Percentiles rank a stretch among this genome's conserved stretches.
Conservation (phyloP, 1,140 invertebrate species). For the Bombus fervidus region DNA sequence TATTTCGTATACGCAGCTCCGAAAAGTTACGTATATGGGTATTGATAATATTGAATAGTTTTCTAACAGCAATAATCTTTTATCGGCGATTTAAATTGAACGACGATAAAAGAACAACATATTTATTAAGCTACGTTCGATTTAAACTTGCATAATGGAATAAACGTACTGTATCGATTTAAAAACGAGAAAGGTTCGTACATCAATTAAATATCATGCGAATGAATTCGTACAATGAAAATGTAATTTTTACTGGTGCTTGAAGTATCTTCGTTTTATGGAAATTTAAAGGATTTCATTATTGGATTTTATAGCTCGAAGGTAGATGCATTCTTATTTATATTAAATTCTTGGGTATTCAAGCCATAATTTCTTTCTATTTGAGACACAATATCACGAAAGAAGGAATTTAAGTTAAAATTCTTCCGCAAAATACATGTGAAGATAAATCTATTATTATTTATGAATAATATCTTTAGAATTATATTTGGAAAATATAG, state of each 20-base stretch:
- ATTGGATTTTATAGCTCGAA: neutral
- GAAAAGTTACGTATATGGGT: neutral
- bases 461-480: neutral
- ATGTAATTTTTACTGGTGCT: neutral
- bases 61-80: neutral
- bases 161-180: too few relatives aligned
- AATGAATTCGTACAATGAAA: neutral
- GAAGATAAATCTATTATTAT: neutral
- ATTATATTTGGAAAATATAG: neutral
- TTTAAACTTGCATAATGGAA: too few relatives aligned
- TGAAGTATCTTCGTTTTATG: neutral
- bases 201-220: neutral
- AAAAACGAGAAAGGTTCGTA: too few relatives aligned
- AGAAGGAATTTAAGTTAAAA: neutral
- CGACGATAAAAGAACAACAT: neutral
- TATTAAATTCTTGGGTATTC: neutral
- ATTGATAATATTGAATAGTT: neutral
- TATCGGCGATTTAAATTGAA: neutral
- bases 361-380: neutral
- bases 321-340: neutral
- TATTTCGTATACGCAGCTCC: neutral
- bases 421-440: neutral
- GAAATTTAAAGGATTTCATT: slow-evolving; percentile 1
- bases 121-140: neutral
- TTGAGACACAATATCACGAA: neutral